phyloP scores from a whole-genome alignment of 1,140 invertebrate genomes.

The Drosophila asahinai region DNA sequence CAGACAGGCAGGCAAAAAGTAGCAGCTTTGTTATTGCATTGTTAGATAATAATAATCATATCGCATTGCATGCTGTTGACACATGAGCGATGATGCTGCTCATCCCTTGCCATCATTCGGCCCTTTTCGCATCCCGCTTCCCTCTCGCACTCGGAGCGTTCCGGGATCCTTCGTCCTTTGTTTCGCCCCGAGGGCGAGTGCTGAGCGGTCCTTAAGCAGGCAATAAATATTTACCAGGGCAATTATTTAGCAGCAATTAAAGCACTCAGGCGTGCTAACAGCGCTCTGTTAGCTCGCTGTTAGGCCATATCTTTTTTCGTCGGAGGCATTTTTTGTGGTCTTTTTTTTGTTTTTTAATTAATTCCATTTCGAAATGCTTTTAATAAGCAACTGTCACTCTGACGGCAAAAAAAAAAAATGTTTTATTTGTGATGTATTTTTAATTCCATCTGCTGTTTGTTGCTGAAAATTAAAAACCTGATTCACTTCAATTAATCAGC shows the following conservation, averaged over 20 bases:
- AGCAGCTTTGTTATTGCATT: slow-evolving; percentile 81
- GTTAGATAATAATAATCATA: slow-evolving; percentile 84
- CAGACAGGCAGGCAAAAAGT: slow-evolving; percentile 69
- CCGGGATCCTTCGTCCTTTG: slow-evolving; percentile 15
- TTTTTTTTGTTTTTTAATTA: slow-evolving; percentile 48
- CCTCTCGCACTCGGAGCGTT: neutral
- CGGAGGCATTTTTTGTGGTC: neutral
- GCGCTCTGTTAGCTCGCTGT: slow-evolving; percentile 26
- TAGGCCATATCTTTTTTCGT: slow-evolving; percentile 5
- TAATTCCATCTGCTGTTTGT: slow-evolving; percentile 42
- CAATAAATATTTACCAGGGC: slow-evolving; percentile 66
- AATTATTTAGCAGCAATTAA: slow-evolving; percentile 71
- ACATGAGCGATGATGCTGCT: slow-evolving; percentile 81
- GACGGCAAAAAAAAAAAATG: slow-evolving; percentile 37
- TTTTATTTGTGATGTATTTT: slow-evolving; percentile 47
- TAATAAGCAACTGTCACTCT: slow-evolving; percentile 62
- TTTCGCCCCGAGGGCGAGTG: slow-evolving; percentile 23
- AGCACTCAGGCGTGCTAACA: slow-evolving; percentile 27
- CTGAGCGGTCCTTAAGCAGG: slow-evolving; percentile 53
- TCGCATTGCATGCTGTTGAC: slow-evolving; percentile 83
- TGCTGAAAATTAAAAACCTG: slow-evolving; percentile 74
- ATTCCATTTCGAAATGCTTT: slow-evolving; percentile 68
- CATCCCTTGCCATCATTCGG: slow-evolving; percentile 47
- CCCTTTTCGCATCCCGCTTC: slow-evolving; percentile 4
- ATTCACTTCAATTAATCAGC: slow-evolving; percentile 77